Evolutionary conservation across 2,797 vertebrate species (phyloP).

Genomic region (Acestrorhynchus altus): DNA sequence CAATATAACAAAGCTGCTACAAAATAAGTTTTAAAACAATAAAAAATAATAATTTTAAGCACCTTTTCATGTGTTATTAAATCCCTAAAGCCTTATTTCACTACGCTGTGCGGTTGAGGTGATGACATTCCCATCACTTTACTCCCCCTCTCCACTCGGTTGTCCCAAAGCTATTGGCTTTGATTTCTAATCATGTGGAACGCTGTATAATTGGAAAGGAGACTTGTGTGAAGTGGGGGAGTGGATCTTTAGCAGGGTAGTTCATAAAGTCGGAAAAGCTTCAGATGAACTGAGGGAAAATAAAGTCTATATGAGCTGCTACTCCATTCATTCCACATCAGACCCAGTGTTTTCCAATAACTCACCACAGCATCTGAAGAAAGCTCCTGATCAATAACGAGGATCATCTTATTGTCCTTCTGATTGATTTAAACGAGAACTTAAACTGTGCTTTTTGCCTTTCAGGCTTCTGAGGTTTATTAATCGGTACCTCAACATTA

Average conservation of each 20-base stretch:
- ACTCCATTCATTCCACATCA: background rate
- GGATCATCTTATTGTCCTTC: background rate
- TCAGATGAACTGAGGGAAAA: conserved; percentile 4
- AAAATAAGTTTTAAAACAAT: too few relatives aligned
- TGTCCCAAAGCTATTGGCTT: background rate
- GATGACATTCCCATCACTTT: background rate
- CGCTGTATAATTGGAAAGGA: conserved; percentile 1
- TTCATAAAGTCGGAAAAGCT: conserved; percentile 9
- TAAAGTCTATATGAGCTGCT: background rate
- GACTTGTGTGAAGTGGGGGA: conserved; percentile 3
- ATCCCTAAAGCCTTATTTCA: background rate
- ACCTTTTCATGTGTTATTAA: background rate
- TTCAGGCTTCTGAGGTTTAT: background rate
- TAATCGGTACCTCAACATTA: background rate
- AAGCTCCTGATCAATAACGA: background rate
- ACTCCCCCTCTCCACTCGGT: background rate
- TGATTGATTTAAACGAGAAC: background rate
- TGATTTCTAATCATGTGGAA: background rate
- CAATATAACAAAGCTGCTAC: too few relatives aligned
- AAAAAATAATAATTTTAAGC: background rate
- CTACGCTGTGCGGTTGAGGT: background rate
- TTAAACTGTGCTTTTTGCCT: background rate
- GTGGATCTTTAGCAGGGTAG: conserved; percentile 8
- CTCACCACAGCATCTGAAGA: background rate
- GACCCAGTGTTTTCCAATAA: background rate